These are phyloP conservation scores for Sisor rabdophorus DNA, from an alignment of 2,113 vertebrate species.

Conservation along the genomic window DNA sequence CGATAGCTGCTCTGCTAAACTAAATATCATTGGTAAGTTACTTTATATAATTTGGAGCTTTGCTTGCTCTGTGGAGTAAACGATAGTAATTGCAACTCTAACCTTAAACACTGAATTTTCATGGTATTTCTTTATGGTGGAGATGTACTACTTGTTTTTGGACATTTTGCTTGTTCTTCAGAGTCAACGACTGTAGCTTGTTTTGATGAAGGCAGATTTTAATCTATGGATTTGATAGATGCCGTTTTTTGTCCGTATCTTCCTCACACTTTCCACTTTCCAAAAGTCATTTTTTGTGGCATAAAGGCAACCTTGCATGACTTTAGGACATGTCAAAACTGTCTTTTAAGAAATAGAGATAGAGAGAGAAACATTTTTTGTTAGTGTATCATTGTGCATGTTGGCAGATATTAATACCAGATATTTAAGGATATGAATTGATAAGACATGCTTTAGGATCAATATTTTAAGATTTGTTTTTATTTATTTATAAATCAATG, in stretches of 20 bases:
- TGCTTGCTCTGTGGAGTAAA: slow-evolving; percentile 20
- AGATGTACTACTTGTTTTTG: no score
- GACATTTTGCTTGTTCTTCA: no score
- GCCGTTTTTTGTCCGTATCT: no score
- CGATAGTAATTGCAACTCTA: neutral
- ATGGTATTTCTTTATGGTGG: neutral
- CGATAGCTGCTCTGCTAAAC: slow-evolving; percentile 81
- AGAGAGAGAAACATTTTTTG: slow-evolving; percentile 20
- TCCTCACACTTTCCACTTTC: no score
- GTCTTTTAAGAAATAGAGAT: slow-evolving; percentile 79
- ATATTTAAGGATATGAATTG: neutral
- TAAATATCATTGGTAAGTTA: slow-evolving; percentile 84
- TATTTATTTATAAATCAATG: no score
- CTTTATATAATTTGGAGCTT: slow-evolving; percentile 35
- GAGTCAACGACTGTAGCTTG: no score
- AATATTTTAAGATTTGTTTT: no score
- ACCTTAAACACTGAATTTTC: neutral
- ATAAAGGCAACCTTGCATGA: slow-evolving; percentile 75
- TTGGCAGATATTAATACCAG: neutral
- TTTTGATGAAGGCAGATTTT: no score
- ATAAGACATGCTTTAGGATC: neutral
- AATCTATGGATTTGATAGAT: no score
- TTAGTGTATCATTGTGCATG: slow-evolving; percentile 25
- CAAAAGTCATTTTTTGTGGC: slow-evolving; percentile 80
- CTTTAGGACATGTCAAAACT: slow-evolving; percentile 66